Evolutionary conservation across 2,113 vertebrate species (phyloP), one percentile per base, ranked within the genome.

Genomic region (Eidolon helvum): DNA sequence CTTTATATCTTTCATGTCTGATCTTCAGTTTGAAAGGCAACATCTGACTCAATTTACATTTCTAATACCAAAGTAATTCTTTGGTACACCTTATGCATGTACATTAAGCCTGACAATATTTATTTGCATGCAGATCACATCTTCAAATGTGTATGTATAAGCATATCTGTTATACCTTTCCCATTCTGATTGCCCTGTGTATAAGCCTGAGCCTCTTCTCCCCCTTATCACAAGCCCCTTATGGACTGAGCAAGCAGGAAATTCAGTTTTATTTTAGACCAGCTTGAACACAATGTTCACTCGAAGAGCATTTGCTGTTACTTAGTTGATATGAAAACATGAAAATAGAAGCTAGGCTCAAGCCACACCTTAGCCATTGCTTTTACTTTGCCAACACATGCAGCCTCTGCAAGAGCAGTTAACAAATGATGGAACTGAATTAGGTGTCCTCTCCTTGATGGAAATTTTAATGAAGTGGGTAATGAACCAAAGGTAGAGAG

Each of bases 391-490:
- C 90, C 74, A 94, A 57, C 48, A 77, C 72, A 84, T 33, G 40
- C 43, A 77, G 35, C 33, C 12, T 90, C 66, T 80, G 66, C n/a
- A 88, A 86, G 33, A 92, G n/a, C 69, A 90, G 93, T 86, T 92
- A 92, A 11, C 26, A 84, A 91, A 40, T 83, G n/a, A 74, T 0
- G 5, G 21, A 26, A 69, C 1, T 93, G 91, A 95, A 90, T 92
- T 59, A 68, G 50, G 48, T 91, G 33, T 94, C 33, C 57, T 94
- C 40, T 82, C 63, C 78, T 87, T 95, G 79, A 93, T 93, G 69
- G 82, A 80, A 93, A 74, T 91, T 94, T 95, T 95, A 98, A 96
- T 96, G 82, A 97, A 69, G n/a, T 89, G 72, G 66, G 48, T 83
- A 96, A 97, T 94, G 92, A 94, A 94, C 80, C 61, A 78, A 84